Evolutionary conservation across 2,113 vertebrate genomes (phyloP), one percentile per base, ranked within the genome.

Genomic region (Passer montanus): DNA sequence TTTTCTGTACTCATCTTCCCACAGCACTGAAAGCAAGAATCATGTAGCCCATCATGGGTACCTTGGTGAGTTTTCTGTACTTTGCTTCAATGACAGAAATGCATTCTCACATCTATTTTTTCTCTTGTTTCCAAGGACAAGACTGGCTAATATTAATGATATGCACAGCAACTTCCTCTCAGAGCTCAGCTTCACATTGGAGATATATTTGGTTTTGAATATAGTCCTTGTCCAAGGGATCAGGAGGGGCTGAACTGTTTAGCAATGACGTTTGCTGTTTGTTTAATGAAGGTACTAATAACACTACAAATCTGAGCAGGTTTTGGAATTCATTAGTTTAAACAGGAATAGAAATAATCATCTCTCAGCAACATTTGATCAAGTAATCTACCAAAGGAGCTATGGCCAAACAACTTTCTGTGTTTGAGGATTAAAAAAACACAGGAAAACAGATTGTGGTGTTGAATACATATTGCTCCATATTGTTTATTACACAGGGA

Each of bases 261-360:
- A 27, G 55, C 46, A 72, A 31, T 59, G 53, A 69, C 68, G 67
- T 93, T 85, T 94, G 30, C 77, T 56, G 14, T 91, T 92, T 84
- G 30, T 62, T 84, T 79, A 82, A 88, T 93, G 90, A 75, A 94
- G 21, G 15, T 79, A 27, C 72, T 90, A 89, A 69, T 90, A 79
- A 72, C 41, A 19, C 53, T 75, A 37, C 90, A 89, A 79, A 92
- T 83, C 64, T 81, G 63, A 96, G 95, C 75, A 20, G 35, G 33
- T 41, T 96, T 94, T 79, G 89, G 70, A 80, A 93, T 92, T 63
- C 64, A 81, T 89, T 89, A 43, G 17, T 87, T 90, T 64, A 66
- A 16, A 52, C 2, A 66, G 62, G 55, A 90, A 53, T 24, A 93
- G 58, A 89, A 95, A 95, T 94, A 92, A 80, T 91, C 46, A 87